Base-by-base conservation (phyloP, 2,113 vertebrate genomes). In the Trogon melanurus region DNA sequence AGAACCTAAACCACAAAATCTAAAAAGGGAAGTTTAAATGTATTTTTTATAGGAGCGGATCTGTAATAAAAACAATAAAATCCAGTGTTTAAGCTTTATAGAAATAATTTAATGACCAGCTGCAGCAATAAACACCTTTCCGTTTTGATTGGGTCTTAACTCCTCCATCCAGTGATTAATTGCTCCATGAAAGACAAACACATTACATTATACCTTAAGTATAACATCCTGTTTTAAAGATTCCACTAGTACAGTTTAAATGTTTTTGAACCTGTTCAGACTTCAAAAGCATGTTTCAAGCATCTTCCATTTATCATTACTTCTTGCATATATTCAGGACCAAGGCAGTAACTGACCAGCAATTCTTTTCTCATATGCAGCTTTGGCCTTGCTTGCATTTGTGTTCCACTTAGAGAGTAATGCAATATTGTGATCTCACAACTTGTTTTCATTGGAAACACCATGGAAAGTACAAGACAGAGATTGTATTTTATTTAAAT, bases 191-290 rank as follows among this genome's bases (percentile, higher is more conserved):
- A 95, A 96, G 96, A 95, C 89, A 97, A 93, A 94, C 93, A 97
- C 82, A 95, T 95, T 94, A 96, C 89, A 95, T 97, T 94, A 89
- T 95, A 95, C 88, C 51, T 78, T 91, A 93, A 95, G 72, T 87
- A 89, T 93, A 97, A 96, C 96, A 95, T 96, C 91, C 95, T 97
- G 93, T 95, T 96, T 95, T 93, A 92, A 97, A 95, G 95, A 97
- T 90, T 91, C 84, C 80, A 87, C 88, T 91, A 87, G 70, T 66
- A 36, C 13, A 85, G 53, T 91, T 94, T 72, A 94, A 91, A 96
- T 93, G 72, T 38, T 90, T 95, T 94, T 96, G 51, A 91, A 95
- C 74, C 83, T 95, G 53, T 82, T 94, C 62, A 84, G 64, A 57
- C 41, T 88, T 95, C 73, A 85, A 92, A 95, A 71, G 61, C 60